Conservation (phyloP, 2,888 invertebrate species). For the Buathra laborator region DNA sequence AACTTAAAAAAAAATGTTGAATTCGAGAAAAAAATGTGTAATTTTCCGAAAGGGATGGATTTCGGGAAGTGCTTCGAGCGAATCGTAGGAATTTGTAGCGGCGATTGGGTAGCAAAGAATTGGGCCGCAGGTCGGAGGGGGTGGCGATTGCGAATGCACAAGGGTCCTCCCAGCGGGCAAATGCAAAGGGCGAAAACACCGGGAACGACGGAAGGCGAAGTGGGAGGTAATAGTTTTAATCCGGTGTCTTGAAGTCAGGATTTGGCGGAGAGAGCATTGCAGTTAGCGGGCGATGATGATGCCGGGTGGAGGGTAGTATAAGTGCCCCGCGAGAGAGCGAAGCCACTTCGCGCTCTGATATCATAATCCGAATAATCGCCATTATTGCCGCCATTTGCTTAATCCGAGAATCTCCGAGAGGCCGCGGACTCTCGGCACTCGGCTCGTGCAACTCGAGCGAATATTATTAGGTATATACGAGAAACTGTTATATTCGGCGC, state of each 20-base stretch:
- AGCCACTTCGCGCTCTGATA: slow-evolving; percentile 84
- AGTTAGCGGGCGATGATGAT: slow-evolving; percentile 78
- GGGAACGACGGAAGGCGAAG: slow-evolving; percentile 11
- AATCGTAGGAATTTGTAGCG: slow-evolving; percentile 16
- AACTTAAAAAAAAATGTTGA: no score
- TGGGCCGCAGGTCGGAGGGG: slow-evolving; percentile 60
- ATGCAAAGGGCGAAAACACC: no score
- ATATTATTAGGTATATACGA: slow-evolving; percentile 46
- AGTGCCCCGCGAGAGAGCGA: slow-evolving; percentile 72
- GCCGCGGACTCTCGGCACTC: slow-evolving; percentile 61
- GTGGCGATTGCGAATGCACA: slow-evolving; percentile 69
- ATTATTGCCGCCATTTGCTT: slow-evolving; percentile 85
- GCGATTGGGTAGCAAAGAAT: slow-evolving; percentile 51
- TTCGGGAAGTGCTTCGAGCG: no score
- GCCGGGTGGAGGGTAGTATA: slow-evolving; percentile 43
- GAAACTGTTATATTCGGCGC: slow-evolving; percentile 12
- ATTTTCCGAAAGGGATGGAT: no score
- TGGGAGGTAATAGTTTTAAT: slow-evolving; percentile 84
- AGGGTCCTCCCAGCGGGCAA: slow-evolving; percentile 46
- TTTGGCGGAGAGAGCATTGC: slow-evolving; percentile 80
- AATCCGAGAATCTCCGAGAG: slow-evolving; percentile 79
- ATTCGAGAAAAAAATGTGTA: no score
- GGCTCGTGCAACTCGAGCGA: slow-evolving; percentile 59
- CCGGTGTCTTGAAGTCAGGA: slow-evolving; percentile 85
- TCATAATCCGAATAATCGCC: slow-evolving; percentile 86